These are phyloP conservation scores for Tridacna crocea DNA, from an alignment of 2,888 invertebrate species.

Conservation along the genomic window DNA sequence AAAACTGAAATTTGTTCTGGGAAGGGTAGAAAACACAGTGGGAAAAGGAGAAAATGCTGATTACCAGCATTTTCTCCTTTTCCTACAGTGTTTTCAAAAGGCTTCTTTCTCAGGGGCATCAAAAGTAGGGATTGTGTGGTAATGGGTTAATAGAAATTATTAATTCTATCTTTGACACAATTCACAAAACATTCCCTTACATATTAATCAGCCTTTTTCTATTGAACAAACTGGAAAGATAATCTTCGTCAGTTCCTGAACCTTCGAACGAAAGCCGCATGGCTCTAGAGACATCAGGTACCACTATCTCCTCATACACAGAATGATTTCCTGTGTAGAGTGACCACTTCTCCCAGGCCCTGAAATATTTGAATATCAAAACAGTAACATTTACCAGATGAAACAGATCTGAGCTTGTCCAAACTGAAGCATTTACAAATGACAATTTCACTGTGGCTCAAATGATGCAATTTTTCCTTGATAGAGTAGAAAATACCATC, in stretches of 20 bases:
- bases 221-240: conserved; percentile 79
- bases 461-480: background rate
- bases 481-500: background rate
- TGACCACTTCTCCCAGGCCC: conserved; percentile 83
- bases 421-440: no score
- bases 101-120: no score
- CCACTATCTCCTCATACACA: conserved; percentile 75
- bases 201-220: conserved; percentile 78
- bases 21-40: no score
- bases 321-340: conserved; percentile 46
- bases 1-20: no score
- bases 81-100: no score
- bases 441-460: no score
- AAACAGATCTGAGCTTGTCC: background rate
- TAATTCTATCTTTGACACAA: no score
- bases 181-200: conserved; percentile 70
- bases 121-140: no score
- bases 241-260: conserved; percentile 69
- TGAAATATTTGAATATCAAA: conserved; percentile 53
- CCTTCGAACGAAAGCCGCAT: conserved; percentile 80
- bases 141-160: no score
- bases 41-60: no score
- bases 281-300: conserved; percentile 83
- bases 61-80: no score
- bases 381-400: background rate